phyloP scores from a whole-genome alignment of 2,797 vertebrate species.

The Smutsia temminckii region DNA sequence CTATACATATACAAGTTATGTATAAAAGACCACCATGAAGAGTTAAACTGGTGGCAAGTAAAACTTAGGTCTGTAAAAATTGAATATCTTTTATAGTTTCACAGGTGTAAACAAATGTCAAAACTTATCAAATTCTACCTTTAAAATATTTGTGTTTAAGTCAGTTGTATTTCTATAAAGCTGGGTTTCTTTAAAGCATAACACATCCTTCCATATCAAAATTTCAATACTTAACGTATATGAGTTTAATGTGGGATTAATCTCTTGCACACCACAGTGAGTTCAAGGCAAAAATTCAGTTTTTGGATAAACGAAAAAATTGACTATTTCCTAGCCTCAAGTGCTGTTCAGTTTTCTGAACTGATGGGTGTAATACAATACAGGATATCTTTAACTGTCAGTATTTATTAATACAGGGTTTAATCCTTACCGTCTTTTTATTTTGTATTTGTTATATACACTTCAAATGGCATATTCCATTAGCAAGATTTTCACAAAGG shows the following conservation, averaged over 20 bases:
- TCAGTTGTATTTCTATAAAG: not conserved
- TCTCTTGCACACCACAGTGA: constrained; percentile 75
- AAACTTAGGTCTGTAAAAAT: not conserved
- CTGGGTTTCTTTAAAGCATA: not conserved
- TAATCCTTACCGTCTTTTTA: not conserved
- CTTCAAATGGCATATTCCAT: constrained; percentile 13
- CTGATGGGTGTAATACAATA: constrained; percentile 48
- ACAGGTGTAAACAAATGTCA: not conserved
- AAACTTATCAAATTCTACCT: not conserved
- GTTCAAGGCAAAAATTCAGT: constrained; percentile 77
- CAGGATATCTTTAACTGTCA: not conserved
- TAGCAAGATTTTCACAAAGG: constrained; percentile 56
- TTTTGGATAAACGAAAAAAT: constrained; percentile 72
- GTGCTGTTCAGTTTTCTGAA: constrained; percentile 67
- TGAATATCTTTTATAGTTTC: not conserved
- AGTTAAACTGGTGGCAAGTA: not conserved
- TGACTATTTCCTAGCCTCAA: constrained; percentile 55
- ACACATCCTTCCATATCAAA: not conserved
- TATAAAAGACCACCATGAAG: not conserved
- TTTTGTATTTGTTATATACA: not conserved
- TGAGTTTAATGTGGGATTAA: constrained; percentile 67
- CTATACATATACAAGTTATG: not conserved
- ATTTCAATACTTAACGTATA: not conserved
- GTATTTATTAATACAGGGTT: constrained; percentile 46
- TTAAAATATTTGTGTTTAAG: not conserved